These are phyloP conservation scores for Mycteria americana DNA, from an alignment of 2,797 vertebrate species.

Conservation along the genomic window DNA sequence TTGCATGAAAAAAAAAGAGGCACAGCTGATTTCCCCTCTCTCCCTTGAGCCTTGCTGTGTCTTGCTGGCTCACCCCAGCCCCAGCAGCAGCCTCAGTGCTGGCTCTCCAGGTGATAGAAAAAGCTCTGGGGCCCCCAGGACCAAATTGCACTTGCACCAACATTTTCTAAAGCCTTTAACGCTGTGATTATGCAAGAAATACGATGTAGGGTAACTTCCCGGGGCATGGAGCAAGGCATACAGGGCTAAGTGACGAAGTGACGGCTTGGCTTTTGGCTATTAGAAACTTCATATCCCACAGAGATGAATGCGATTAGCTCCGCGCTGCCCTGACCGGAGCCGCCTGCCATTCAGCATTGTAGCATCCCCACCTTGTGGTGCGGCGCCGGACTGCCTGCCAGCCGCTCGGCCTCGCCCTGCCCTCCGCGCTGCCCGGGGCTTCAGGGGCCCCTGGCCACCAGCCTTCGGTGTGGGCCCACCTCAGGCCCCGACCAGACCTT, in stretches of 20 bases:
- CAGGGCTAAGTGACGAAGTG: background rate
- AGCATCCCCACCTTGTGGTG: constrained; percentile 69
- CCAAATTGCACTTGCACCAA: background rate
- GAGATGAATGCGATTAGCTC: background rate
- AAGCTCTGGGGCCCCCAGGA: background rate
- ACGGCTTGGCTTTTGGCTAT: background rate
- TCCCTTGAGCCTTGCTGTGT: background rate
- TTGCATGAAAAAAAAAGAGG: background rate
- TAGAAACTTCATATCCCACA: background rate
- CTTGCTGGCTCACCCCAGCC: background rate
- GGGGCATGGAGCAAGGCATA: accelerated
- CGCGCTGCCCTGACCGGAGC: background rate
- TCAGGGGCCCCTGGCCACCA: background rate
- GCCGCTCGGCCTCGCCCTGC: background rate
- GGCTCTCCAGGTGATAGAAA: accelerated
- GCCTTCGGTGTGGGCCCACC: background rate
- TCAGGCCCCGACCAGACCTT: background rate
- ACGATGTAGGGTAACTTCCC: accelerated
- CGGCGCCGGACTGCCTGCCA: background rate
- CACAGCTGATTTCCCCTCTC: background rate
- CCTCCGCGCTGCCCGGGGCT: background rate
- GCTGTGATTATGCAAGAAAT: background rate
- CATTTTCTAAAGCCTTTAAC: background rate
- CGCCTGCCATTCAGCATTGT: background rate
- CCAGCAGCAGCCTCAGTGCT: background rate